phyloP scores from a whole-genome alignment of 2,797 vertebrate genomes.

The Danio jaintianensis region DNA sequence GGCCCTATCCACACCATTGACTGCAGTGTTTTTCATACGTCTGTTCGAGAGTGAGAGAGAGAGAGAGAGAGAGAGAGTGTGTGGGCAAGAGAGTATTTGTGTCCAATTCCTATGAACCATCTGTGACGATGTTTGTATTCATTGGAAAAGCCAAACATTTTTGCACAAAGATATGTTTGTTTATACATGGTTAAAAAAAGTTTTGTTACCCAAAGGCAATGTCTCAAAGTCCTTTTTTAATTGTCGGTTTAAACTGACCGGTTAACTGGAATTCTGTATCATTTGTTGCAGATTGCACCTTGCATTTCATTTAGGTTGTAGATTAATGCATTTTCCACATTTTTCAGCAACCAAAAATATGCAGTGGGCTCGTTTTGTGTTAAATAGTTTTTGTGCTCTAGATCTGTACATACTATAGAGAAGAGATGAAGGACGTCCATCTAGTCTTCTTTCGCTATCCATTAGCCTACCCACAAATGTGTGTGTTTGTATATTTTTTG shows the following conservation, averaged over 20 bases:
- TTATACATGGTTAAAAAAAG: slow-evolving; percentile 29
- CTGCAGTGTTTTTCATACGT: slow-evolving; percentile 64
- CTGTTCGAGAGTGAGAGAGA: slow-evolving; percentile 54
- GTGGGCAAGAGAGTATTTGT: slow-evolving; percentile 41
- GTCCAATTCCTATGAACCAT: slow-evolving; percentile 84
- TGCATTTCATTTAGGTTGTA: not conserved
- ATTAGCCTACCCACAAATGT: slow-evolving; percentile 11
- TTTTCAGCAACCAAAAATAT: slow-evolving; percentile 9
- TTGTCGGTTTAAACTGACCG: not conserved
- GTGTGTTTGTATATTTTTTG: slow-evolving; percentile 56
- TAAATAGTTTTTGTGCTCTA: slow-evolving; percentile 1
- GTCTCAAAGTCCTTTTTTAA: slow-evolving; percentile 11
- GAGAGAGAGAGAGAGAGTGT: slow-evolving; percentile 25
- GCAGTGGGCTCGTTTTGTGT: not conserved
- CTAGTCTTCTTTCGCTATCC: not conserved
- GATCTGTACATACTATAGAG: slow-evolving; percentile 11
- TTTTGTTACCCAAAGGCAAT: slow-evolving; percentile 21
- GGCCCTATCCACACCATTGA: slow-evolving; percentile 73
- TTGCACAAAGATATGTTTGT: slow-evolving; percentile 56
- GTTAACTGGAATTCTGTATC: not conserved
- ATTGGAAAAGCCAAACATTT: slow-evolving; percentile 86
- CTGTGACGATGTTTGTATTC: slow-evolving; percentile 87
- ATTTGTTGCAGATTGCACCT: not conserved
- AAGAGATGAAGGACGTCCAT: not conserved
- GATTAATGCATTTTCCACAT: not conserved